Percentiles rank a stretch among this genome's conserved stretches.
Evolutionary conservation across 2,113 vertebrate genomes (phyloP).

Genomic region (Cyphomyrus discorhynchus): DNA sequence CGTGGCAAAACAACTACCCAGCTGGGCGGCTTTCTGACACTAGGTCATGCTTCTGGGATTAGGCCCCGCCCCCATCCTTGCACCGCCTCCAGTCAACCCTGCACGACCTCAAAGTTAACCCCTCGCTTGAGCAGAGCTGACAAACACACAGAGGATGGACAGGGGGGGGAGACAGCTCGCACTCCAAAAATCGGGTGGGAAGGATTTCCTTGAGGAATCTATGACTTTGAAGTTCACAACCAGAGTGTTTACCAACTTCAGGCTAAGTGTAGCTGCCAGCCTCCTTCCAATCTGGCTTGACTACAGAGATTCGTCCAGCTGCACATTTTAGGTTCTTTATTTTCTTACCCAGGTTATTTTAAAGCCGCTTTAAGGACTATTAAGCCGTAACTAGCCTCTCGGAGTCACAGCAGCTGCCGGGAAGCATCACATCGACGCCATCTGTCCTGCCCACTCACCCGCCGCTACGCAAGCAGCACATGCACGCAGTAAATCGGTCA

Average conservation of each 20-base stretch:
- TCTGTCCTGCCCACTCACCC: background rate
- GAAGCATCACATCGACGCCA: background rate
- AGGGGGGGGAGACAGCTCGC: background rate
- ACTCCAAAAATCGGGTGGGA: background rate
- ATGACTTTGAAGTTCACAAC: slow-evolving; percentile 16
- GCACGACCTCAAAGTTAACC: slow-evolving; percentile 35
- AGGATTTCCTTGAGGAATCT: slow-evolving; percentile 14
- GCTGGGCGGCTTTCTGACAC: slow-evolving; percentile 35
- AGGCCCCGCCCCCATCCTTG: background rate
- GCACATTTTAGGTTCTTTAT: background rate
- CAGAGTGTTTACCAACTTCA: slow-evolving; percentile 14
- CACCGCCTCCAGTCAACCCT: background rate
- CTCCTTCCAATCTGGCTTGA: background rate
- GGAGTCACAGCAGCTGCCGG: background rate
- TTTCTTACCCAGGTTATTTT: background rate
- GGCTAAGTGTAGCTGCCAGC: background rate
- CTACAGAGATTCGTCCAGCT: slow-evolving; percentile 10
- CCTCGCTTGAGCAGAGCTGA: background rate
- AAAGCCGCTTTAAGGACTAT: background rate
- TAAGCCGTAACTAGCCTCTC: background rate
- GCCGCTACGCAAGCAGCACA: background rate
- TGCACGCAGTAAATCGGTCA: background rate
- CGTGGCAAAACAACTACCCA: slow-evolving; percentile 38
- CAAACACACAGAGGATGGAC: background rate
- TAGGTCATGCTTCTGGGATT: slow-evolving; percentile 5